Conservation (phyloP, 2,113 vertebrate genomes). For the Garra rufa region DNA sequence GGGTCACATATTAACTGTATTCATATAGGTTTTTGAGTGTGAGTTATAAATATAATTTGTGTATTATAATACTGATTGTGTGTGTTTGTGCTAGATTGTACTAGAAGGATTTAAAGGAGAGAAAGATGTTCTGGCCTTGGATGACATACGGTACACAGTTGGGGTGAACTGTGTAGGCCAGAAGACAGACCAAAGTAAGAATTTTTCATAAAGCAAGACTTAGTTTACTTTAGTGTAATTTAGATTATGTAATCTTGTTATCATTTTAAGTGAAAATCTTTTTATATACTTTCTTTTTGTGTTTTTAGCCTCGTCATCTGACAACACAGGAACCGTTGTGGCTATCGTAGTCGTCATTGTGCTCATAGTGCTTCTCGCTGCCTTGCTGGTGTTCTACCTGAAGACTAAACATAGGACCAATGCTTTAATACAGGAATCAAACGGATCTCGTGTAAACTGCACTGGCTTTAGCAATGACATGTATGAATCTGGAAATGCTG, state of each 20-base stretch:
- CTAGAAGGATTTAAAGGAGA: constrained; percentile 75
- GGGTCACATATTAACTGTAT: too few relatives aligned
- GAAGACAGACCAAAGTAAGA: constrained; percentile 66
- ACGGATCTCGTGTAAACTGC: not conserved
- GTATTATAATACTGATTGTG: constrained; percentile 3
- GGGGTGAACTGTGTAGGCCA: constrained; percentile 70
- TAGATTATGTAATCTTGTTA: not conserved
- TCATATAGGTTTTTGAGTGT: not conserved
- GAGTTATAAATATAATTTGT: not conserved
- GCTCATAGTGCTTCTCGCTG: constrained; percentile 62
- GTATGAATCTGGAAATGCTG: constrained; percentile 57
- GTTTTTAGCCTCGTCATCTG: constrained; percentile 44
- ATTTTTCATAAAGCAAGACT: not conserved
- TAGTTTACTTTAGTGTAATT: not conserved
- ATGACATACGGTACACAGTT: constrained; percentile 73
- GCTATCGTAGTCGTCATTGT: constrained; percentile 71
- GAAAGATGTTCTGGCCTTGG: constrained; percentile 69
- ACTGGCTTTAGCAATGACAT: constrained; percentile 60
- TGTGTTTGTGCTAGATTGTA: constrained; percentile 69
- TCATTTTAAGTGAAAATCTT: not conserved
- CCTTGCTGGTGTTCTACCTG: constrained; percentile 67
- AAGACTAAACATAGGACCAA: not conserved
- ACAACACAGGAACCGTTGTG: constrained; percentile 62
- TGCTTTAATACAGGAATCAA: fast-evolving
- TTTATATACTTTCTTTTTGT: too few relatives aligned